Evolutionary conservation across 1,140 invertebrate genomes (phyloP).

Genomic region (Phymastichus coffea): DNA sequence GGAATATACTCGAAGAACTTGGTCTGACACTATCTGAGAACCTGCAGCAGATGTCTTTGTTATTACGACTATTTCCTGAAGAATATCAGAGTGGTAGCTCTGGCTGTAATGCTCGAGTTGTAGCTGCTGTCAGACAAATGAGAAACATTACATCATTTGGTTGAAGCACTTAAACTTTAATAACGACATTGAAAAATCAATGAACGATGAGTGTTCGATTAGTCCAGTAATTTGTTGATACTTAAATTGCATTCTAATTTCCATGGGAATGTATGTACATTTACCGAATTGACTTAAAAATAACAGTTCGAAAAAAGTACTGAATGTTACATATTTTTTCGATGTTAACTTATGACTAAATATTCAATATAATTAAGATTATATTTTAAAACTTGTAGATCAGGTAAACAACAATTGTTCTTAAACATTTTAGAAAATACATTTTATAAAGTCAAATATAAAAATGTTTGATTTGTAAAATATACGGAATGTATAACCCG

Average conservation of each 20-base stretch:
- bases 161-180: constrained; percentile 25
- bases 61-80: constrained; percentile 69
- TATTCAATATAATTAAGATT: neutral
- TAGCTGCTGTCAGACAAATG: constrained; percentile 76
- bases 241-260: too few relatives aligned
- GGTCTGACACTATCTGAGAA: constrained; percentile 73
- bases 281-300: too few relatives aligned
- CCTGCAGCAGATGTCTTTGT: constrained; percentile 65
- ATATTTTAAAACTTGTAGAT: neutral
- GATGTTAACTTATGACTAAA: neutral
- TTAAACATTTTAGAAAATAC: too few relatives aligned
- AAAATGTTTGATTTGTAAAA: too few relatives aligned
- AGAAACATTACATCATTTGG: constrained; percentile 63
- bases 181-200: neutral
- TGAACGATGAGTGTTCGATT: neutral
- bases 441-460: too few relatives aligned
- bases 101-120: constrained; percentile 67
- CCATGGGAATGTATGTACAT: too few relatives aligned
- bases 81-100: constrained; percentile 66
- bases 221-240: too few relatives aligned
- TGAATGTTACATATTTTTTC: neutral
- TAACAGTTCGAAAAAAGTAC: too few relatives aligned
- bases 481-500: too few relatives aligned
- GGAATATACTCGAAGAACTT: constrained; percentile 82
- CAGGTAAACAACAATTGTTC: constrained; percentile 5